A percentile compares a stretch with the other conserved stretches of the same genome.
Evolutionary conservation across 1,140 invertebrate genomes (phyloP).

Genomic region (Euura saliciscinereae): DNA sequence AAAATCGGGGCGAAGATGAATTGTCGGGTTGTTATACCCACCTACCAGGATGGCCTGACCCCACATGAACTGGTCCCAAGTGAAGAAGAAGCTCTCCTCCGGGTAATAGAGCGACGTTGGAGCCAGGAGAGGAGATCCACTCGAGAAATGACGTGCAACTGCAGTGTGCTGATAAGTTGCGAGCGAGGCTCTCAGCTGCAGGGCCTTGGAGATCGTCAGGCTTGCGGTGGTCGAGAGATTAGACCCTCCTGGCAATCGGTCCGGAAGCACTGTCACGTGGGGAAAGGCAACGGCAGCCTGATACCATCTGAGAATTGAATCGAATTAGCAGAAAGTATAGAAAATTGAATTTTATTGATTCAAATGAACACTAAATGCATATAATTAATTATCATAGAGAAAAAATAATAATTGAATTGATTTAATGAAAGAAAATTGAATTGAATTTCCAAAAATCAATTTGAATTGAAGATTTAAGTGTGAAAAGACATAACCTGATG

Average conservation of each 20-base stretch:
- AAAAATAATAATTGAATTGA: no score
- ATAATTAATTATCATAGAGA: no score
- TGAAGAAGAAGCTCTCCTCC: constrained; percentile 9
- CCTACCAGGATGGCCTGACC: constrained; percentile 31
- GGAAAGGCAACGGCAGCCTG: constrained; percentile 32
- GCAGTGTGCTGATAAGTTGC: constrained; percentile 27
- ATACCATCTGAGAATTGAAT: constrained; percentile 32
- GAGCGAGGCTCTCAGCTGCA: constrained; percentile 27
- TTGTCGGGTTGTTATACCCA: constrained; percentile 2
- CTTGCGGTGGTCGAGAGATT: constrained; percentile 22
- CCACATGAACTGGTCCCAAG: constrained; percentile 32
- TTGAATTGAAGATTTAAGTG: no score
- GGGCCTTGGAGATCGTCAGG: constrained; percentile 19
- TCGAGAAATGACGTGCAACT: constrained; percentile 17
- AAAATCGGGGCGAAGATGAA: no score
- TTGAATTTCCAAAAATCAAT: no score
- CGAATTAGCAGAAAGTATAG: no score
- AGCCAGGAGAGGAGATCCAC: constrained; percentile 25
- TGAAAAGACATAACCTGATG: constrained; percentile 25
- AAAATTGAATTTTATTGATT: no score
- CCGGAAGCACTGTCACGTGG: constrained; percentile 23
- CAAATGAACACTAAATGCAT: no score
- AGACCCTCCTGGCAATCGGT: constrained; percentile 28
- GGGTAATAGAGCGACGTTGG: constrained; percentile 28
- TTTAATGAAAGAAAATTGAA: no score